Evolutionary conservation across 1,140 invertebrate genomes (phyloP).

Genomic region (Sycobia sp.): DNA sequence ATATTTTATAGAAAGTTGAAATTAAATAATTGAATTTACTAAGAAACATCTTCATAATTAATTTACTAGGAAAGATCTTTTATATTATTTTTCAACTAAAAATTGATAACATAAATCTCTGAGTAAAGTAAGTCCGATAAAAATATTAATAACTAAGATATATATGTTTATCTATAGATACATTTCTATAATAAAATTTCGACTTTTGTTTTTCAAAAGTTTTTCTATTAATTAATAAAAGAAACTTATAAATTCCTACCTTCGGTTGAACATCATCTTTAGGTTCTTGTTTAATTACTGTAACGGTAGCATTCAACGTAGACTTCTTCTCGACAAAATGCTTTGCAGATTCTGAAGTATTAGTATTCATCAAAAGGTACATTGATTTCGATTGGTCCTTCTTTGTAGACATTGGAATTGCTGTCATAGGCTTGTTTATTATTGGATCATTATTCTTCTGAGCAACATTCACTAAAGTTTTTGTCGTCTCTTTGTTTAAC

Average conservation of each 20-base stretch:
- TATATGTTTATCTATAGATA: too few species aligned
- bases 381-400: constrained; percentile 28
- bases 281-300: constrained; percentile 27
- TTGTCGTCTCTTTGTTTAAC: constrained; percentile 1
- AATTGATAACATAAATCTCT: too few species aligned
- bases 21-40: too few species aligned
- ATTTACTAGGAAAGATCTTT: too few species aligned
- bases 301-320: constrained; percentile 2
- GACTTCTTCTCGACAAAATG: constrained; percentile 20
- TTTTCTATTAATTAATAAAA: too few species aligned
- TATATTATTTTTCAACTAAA: too few species aligned
- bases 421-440: constrained; percentile 23
- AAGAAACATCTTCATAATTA: too few species aligned
- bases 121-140: too few species aligned
- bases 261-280: constrained; percentile 27
- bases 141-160: too few species aligned
- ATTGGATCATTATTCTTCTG: neutral
- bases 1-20: too few species aligned
- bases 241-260: constrained; percentile 18
- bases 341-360: constrained; percentile 13
- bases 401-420: constrained; percentile 23
- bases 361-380: constrained; percentile 18
- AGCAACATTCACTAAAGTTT: neutral
- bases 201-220: too few species aligned
- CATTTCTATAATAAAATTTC: too few species aligned